These are phyloP conservation scores for Polypedilum vanderplanki DNA, from an alignment of 1,140 invertebrate genomes.

Conservation along the genomic window DNA sequence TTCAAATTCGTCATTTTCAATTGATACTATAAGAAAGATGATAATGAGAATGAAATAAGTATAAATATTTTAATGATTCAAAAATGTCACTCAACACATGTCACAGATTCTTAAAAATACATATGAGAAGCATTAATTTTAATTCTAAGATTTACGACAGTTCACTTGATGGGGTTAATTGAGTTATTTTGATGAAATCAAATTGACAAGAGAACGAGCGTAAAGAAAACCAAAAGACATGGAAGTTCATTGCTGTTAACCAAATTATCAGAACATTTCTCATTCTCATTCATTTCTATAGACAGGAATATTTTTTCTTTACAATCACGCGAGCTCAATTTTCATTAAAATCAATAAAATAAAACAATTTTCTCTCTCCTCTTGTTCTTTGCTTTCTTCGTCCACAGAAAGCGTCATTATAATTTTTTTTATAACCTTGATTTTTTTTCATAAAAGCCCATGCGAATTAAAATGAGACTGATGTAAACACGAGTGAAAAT, in stretches of 20 bases:
- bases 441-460: slow-evolving; percentile 4
- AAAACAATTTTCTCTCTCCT: not conserved
- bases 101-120: not conserved
- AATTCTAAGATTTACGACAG: not conserved
- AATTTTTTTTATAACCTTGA: not conserved
- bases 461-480: not conserved
- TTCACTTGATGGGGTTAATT: slow-evolving; percentile 3
- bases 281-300: not conserved
- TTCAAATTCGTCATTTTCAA: slow-evolving; percentile 63
- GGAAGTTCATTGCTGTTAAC: not conserved
- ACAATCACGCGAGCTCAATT: not conserved
- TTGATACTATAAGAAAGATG: slow-evolving; percentile 57
- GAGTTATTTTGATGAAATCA: slow-evolving; percentile 13
- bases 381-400: not conserved
- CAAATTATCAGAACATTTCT: not conserved
- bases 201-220: not conserved
- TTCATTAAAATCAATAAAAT: slow-evolving; percentile 20
- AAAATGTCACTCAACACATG: not conserved
- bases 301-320: not conserved
- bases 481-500: not conserved
- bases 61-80: not conserved
- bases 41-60: not conserved
- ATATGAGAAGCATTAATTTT: not conserved
- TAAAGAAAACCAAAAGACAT: not conserved
- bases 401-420: not conserved